Evolutionary conservation across 2,797 vertebrate genomes (phyloP), one percentile per base, ranked within the genome.

Genomic region (Takifugu rubripes): DNA sequence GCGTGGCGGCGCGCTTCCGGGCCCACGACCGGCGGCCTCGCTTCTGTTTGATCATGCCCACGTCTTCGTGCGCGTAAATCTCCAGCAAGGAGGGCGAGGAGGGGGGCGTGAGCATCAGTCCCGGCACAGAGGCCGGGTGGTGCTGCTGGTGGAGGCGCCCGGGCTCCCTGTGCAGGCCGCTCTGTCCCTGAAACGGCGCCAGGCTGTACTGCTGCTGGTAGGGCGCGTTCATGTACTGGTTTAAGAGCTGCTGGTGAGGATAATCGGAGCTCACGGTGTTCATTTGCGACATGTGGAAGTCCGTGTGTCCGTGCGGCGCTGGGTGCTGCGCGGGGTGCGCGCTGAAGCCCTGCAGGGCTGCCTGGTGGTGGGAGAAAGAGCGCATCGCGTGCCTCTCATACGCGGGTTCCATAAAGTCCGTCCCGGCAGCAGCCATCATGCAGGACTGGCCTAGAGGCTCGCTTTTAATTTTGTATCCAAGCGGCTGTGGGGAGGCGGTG

Each of bases 1-100:
- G 95, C 48, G 95, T 94, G 24, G 95, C 95, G 0, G 94, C 91
- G 21, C 95, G 91, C 69, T 96, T 97, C 54, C 95, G 88, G 8
- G 93, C 91, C 94, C 95, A 97, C 1, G 94, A 90, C 49, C 94
- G 87, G 14, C 95, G 92, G 0, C 94, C 94, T 48, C 94, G 85
- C 77, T 94, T 94, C 45, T 92, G 93, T 74, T 95, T 90, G 25
- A 79, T 81, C 69, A 62, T 57, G 59, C 72, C 82, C 1, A 68
- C 87, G 51, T 93, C 93, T 6, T 93, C 93, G 1, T 89, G 67
- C 0, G 83, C 78, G 76, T 93, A 93, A 68, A 94, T 93, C 50
- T 95, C 94, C 84, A 96, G 75, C 54, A 93, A 68, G 0, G 94
- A 93, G 0, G 95, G 94, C 0, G 95, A 96, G 1, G 93, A 91